These are phyloP conservation scores for Drosophila biarmipes DNA, from an alignment of 1,140 invertebrate species.

Conservation along the genomic window DNA sequence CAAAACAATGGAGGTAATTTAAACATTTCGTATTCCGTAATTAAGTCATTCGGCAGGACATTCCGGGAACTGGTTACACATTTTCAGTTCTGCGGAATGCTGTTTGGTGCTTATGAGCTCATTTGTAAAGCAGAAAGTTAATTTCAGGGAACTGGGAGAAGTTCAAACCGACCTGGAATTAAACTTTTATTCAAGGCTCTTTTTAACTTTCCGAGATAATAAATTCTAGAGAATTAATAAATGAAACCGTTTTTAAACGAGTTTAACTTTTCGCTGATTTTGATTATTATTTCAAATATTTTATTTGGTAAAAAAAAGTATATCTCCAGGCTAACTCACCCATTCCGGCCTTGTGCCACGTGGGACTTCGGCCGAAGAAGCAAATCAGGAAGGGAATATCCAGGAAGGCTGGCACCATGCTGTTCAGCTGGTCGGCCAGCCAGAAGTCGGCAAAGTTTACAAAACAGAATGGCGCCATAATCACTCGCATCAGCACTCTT, in stretches of 20 bases:
- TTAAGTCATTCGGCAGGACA: background rate
- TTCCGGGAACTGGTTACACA: background rate
- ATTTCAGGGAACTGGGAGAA: background rate
- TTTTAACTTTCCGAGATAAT: too few relatives aligned
- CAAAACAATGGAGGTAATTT: conserved; percentile 28
- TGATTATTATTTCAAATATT: too few relatives aligned
- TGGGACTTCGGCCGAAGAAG: conserved; percentile 90
- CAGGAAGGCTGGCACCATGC: conserved; percentile 93
- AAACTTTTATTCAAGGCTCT: background rate
- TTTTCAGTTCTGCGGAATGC: background rate
- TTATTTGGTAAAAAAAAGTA: too few relatives aligned
- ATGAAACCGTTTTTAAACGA: too few relatives aligned
- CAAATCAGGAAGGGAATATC: conserved; percentile 97
- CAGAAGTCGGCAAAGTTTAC: conserved; percentile 99
- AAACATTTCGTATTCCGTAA: background rate
- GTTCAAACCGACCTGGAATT: background rate
- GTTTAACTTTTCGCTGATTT: too few relatives aligned
- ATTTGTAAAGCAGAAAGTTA: background rate
- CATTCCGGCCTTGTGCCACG: conserved; percentile 87
- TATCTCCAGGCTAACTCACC: conserved; percentile 82
- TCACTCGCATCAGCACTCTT: conserved; percentile 87
- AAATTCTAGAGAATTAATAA: too few relatives aligned
- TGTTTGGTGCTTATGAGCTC: background rate
- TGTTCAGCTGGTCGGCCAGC: conserved; percentile 99
- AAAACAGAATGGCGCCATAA: conserved; percentile 96